Conservation (phyloP, 2,888 invertebrate species). For the Drosophila ezoana region DNA sequence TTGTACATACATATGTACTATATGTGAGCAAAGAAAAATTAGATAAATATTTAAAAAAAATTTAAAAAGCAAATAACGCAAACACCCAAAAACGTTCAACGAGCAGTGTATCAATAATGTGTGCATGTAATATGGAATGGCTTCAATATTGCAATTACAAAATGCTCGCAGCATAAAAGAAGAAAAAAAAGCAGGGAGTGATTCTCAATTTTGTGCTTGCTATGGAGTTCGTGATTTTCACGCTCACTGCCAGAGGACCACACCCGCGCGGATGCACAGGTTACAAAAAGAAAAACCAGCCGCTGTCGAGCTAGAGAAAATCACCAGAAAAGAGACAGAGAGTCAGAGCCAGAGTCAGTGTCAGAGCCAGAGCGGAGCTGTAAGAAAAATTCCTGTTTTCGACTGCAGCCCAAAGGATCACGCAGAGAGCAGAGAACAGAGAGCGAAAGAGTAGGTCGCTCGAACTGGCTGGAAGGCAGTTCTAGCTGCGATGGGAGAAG, state of each 20-base stretch:
- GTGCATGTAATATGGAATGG: slow-evolving; percentile 13
- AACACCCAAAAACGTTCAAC: slow-evolving; percentile 12
- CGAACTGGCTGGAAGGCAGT: slow-evolving; percentile 47
- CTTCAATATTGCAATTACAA: slow-evolving; percentile 26
- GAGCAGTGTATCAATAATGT: slow-evolving; percentile 13
- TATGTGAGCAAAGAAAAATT: slow-evolving; percentile 31
- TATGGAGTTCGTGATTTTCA: slow-evolving; percentile 48
- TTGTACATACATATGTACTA: not conserved
- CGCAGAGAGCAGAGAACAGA: slow-evolving; percentile 37
- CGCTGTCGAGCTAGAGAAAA: slow-evolving; percentile 50
- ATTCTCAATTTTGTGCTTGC: slow-evolving; percentile 19
- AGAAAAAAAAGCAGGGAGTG: slow-evolving; percentile 12
- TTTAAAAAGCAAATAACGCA: slow-evolving; percentile 10
- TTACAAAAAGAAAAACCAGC: slow-evolving; percentile 72
- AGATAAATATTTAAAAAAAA: slow-evolving; percentile 16
- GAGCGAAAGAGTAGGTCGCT: slow-evolving; percentile 35
- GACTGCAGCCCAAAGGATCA: slow-evolving; percentile 66
- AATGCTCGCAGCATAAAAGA: slow-evolving; percentile 4
- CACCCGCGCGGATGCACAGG: slow-evolving; percentile 85
- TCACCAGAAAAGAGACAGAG: slow-evolving; percentile 28
- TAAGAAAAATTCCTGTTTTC: slow-evolving; percentile 71
- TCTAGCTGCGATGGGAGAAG: slow-evolving; percentile 25
- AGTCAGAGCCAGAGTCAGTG: slow-evolving; percentile 14
- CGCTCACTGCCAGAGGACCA: slow-evolving; percentile 78
- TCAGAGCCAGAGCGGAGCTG: slow-evolving; percentile 38